Percentiles rank a stretch among this genome's conserved stretches.
phyloP scores from a whole-genome alignment of 2,888 invertebrate species.

The Amphipyra berbera region DNA sequence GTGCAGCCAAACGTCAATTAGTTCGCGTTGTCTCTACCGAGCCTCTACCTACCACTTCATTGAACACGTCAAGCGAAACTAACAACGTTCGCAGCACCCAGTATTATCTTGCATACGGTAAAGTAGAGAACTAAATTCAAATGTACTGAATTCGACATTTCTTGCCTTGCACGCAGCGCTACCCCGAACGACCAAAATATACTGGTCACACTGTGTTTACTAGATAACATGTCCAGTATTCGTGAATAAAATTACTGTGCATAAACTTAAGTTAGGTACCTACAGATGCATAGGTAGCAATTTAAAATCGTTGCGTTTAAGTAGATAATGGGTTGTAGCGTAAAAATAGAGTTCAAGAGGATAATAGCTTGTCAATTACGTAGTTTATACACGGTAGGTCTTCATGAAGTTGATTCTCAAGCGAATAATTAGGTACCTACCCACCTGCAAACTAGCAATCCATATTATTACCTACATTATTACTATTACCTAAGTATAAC shows the following conservation, averaged over 20 bases:
- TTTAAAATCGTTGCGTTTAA: slow-evolving; percentile 14
- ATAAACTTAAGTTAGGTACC: background rate
- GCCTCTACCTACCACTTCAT: slow-evolving; percentile 45
- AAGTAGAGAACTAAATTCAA: background rate
- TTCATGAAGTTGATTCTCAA: too few relatives aligned
- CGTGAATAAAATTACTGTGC: slow-evolving; percentile 6
- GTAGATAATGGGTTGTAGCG: background rate
- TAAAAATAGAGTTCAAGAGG: background rate
- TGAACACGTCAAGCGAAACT: slow-evolving; percentile 46
- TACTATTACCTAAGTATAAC: too few relatives aligned
- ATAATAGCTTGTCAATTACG: background rate
- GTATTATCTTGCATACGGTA: background rate
- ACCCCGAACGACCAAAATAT: background rate
- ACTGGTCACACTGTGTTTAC: background rate
- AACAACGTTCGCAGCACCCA: slow-evolving; percentile 22
- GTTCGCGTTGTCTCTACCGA: slow-evolving; percentile 21
- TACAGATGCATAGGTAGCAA: slow-evolving; percentile 9
- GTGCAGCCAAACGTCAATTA: slow-evolving; percentile 57
- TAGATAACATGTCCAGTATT: background rate
- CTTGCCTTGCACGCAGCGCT: background rate
- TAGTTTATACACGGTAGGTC: too few relatives aligned
- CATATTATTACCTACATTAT: too few relatives aligned
- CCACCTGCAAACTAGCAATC: too few relatives aligned
- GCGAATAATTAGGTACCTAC: too few relatives aligned
- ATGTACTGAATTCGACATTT: background rate